Conservation (phyloP, 1,140 invertebrate species). For the Drosophila santomea region DNA sequence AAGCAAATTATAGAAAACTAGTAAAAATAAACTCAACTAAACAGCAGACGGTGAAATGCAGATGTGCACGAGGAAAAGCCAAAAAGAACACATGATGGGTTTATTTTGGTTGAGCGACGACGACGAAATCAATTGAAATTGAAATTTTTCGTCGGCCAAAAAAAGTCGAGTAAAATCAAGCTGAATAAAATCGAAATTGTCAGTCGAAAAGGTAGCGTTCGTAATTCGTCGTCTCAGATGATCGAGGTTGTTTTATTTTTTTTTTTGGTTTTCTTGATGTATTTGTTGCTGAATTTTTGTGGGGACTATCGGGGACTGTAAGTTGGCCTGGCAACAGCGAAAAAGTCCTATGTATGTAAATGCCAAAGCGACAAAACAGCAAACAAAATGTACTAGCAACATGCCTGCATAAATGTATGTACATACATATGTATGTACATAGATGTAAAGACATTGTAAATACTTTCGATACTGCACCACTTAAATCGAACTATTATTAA, state of each 20-base stretch:
- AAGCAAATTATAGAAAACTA: conserved; percentile 3
- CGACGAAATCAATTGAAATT: conserved; percentile 74
- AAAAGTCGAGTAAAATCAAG: conserved; percentile 23
- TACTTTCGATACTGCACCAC: not conserved
- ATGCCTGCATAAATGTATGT: conserved; percentile 9
- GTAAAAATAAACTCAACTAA: conserved; percentile 23
- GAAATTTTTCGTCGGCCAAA: conserved; percentile 46
- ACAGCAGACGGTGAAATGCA: conserved; percentile 22
- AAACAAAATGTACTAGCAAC: conserved; percentile 35
- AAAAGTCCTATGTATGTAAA: conserved; percentile 17
- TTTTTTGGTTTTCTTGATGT: not conserved
- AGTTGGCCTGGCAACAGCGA: conserved; percentile 14
- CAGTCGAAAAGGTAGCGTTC: conserved; percentile 27
- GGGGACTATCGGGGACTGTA: conserved; percentile 4
- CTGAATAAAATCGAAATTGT: conserved; percentile 28
- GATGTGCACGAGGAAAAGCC: conserved; percentile 13
- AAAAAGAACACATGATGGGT: conserved; percentile 37
- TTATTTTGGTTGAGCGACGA: conserved; percentile 50
- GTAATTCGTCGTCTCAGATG: conserved; percentile 2
- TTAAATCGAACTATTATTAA: no score
- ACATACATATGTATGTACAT: not conserved
- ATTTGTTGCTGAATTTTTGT: not conserved
- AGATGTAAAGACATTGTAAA: not conserved
- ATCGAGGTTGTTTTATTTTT: not conserved
- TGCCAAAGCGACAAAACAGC: conserved; percentile 21